phyloP scores from a whole-genome alignment of 2,113 vertebrate genomes.

The Takifugu bimaculatus region DNA sequence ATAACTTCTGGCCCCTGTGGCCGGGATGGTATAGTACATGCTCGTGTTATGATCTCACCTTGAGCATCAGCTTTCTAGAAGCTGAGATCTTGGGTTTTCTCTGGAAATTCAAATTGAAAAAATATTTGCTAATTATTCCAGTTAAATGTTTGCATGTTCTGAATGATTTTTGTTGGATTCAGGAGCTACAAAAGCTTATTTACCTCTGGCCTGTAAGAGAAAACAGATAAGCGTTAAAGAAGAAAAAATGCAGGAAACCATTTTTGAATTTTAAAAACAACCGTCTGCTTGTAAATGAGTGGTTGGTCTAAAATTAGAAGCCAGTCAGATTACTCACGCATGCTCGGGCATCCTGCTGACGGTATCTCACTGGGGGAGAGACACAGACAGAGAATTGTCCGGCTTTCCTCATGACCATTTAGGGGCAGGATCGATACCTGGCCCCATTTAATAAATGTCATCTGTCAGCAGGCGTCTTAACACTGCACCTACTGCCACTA shows the following conservation, averaged over 20 bases:
- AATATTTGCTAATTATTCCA: neutral
- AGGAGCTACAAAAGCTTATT: neutral
- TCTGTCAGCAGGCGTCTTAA: too few relatives aligned
- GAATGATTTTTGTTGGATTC: neutral
- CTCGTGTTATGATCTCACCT: constrained; percentile 62
- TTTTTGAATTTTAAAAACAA: too few relatives aligned
- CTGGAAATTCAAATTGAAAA: constrained; percentile 43
- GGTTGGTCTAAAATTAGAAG: neutral
- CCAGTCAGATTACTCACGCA: constrained; percentile 56
- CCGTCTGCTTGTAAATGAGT: too few relatives aligned
- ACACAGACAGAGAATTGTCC: constrained; percentile 21
- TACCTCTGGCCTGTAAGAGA: constrained; percentile 69
- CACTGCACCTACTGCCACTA: too few relatives aligned
- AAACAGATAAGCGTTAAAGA: neutral
- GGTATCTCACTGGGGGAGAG: constrained; percentile 47
- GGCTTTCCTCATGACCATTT: too few relatives aligned
- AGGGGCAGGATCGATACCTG: too few relatives aligned
- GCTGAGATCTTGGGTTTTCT: constrained; percentile 93
- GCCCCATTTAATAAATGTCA: too few relatives aligned
- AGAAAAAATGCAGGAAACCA: neutral
- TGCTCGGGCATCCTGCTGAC: constrained; percentile 72
- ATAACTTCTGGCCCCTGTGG: constrained; percentile 41
- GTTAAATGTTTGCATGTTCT: neutral
- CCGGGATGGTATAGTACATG: neutral
- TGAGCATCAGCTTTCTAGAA: constrained; percentile 89